Conservation (phyloP, 2,113 vertebrate species). For the Tinamus guttatus region DNA sequence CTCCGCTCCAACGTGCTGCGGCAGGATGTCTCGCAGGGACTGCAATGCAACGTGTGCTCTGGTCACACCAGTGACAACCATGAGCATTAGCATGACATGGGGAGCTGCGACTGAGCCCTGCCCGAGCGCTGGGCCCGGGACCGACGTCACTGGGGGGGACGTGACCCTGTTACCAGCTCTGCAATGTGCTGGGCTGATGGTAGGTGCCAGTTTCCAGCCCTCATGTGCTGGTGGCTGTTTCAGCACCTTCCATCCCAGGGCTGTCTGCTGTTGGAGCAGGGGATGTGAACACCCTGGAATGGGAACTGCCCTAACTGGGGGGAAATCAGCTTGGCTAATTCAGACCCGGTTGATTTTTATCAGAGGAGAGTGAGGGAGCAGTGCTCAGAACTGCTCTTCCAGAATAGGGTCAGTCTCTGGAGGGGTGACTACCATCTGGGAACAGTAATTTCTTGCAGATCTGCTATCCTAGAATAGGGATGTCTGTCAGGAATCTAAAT, state of each 20-base stretch:
- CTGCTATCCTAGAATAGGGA: not conserved
- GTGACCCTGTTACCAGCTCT: not conserved
- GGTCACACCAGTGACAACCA: fast-evolving
- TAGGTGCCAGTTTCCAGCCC: not conserved
- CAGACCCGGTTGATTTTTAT: constrained; percentile 17
- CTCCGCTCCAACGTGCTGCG: fast-evolving
- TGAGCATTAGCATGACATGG: not conserved
- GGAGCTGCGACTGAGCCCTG: not conserved
- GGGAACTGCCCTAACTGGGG: not conserved
- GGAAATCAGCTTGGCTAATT: constrained; percentile 15
- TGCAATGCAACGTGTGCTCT: fast-evolving
- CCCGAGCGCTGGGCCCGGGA: not conserved
- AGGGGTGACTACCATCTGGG: constrained; percentile 45
- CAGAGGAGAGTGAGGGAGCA: not conserved
- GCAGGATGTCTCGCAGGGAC: not conserved
- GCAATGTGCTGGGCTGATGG: not conserved
- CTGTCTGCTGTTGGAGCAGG: not conserved
- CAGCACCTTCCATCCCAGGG: not conserved
- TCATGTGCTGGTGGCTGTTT: not conserved
- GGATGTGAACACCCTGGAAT: not conserved
- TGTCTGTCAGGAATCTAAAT: constrained; percentile 1
- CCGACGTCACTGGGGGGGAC: not conserved
- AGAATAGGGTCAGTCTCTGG: not conserved
- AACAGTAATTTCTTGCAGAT: constrained; percentile 59
- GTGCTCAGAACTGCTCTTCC: not conserved